Conservation (phyloP, 2,113 vertebrate genomes). For the Athene cunicularia region DNA sequence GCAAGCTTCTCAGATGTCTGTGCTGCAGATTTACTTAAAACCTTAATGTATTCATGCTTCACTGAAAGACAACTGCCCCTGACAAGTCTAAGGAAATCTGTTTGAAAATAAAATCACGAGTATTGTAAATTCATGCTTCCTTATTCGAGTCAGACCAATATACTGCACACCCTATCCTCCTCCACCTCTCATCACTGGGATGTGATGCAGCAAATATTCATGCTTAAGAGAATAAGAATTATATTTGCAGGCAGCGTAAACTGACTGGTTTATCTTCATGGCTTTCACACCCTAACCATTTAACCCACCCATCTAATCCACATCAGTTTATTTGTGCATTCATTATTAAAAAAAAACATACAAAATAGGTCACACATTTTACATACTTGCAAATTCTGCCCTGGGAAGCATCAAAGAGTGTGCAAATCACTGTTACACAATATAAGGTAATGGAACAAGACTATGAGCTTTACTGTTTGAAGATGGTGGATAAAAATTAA, state of each 20-base stretch:
- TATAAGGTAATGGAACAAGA: not conserved
- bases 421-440: conserved; percentile 27
- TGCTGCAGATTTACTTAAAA: conserved; percentile 46
- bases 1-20: conserved; percentile 34
- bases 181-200: not conserved
- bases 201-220: conserved; percentile 18
- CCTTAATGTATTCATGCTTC: not conserved
- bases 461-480: not conserved
- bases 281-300: conserved; percentile 34
- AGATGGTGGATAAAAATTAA: not conserved
- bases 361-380: conserved; percentile 53
- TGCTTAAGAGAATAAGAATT: not conserved
- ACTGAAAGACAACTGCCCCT: conserved; percentile 28
- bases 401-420: not conserved
- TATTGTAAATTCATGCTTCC: not conserved
- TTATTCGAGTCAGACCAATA: not conserved
- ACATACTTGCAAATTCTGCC: conserved; percentile 46
- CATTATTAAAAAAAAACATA: conserved; percentile 3
- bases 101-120: not conserved
- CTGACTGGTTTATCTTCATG: conserved; percentile 57
- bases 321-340: conserved; percentile 2
- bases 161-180: not conserved
- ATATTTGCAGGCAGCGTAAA: not conserved
- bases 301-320: conserved; percentile 51
- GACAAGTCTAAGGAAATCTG: not conserved